These are phyloP conservation scores for Haplotaxodon microlepis DNA, from an alignment of 2,113 vertebrate species.

Conservation along the genomic window DNA sequence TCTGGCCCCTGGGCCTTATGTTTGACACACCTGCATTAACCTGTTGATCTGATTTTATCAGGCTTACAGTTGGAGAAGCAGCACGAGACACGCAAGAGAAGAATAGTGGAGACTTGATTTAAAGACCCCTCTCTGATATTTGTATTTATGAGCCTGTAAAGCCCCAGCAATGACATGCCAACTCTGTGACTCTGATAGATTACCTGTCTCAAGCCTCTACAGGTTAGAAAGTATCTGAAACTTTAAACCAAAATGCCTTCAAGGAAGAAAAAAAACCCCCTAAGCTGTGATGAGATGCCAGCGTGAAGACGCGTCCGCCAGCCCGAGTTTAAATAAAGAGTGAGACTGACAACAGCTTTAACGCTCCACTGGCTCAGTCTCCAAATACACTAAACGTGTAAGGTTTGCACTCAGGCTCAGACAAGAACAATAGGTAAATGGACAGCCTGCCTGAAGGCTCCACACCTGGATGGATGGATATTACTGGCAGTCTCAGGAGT, in stretches of 20 bases:
- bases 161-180: background rate
- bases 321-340: background rate
- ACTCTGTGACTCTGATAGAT: background rate
- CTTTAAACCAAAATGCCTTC: background rate
- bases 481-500: background rate
- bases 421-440: background rate
- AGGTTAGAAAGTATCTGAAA: background rate
- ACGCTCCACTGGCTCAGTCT: background rate
- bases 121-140: background rate
- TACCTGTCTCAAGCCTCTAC: background rate
- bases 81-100: background rate
- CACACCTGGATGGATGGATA: background rate
- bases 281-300: background rate
- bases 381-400: background rate
- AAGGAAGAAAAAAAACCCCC: accelerated
- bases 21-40: background rate
- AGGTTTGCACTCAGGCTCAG: background rate
- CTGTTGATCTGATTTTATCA: background rate
- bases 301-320: background rate
- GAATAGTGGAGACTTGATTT: background rate
- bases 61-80: background rate
- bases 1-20: background rate
- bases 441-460: background rate
- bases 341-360: background rate
- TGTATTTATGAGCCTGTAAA: background rate